Base-by-base conservation (phyloP, 2,888 invertebrate genomes). In the Brachylomia viminalis region DNA sequence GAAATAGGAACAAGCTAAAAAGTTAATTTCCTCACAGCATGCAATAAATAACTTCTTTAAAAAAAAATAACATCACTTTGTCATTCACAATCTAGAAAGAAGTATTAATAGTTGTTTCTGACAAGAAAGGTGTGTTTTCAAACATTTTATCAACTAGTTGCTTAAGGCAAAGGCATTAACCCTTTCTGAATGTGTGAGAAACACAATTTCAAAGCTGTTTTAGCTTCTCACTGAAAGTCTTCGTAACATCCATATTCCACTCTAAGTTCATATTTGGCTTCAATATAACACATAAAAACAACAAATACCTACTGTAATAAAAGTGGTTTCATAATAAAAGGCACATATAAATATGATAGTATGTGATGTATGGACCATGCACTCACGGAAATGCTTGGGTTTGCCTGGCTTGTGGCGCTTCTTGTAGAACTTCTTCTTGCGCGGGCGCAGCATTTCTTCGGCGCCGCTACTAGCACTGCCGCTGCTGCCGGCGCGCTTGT, bases 371-470 rank as follows among this genome's bases (percentile, higher is more conserved):
- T 91, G 89, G 91, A 93, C 92, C 92, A 90, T 93, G 90, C 91
- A 96, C 96, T 96, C 93, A 96, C 96, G 95, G 91, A 95, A 96
- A 89, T 95, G 96, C 86, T 96, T 92, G 77, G 92, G 78, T 88
- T 96, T 96, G 90, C 91, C 91, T 79, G 94, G 96, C 92, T 97
- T 97, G 87, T 97, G 97, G 54, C 97, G 96, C 92, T 97, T 97
- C 88, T 97, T 96, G 88, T 97, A 95, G 17, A 97, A 95, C 90
- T 98, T 98, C 88, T 97, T 97, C 94, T 95, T 97, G 91, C 96
- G 97, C 80, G 96, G 96, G 2, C 96, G 93, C 83, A 96, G 89
- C 72, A 96, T 69, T 81, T 97, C 96, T 72, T 97, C 97, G 0
- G 96, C 95, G 33, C 96, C 96, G 82, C 96, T 96, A 87, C 96